Conservation (phyloP, 2,888 invertebrate genomes). For the Alloscopus bannaensis region DNA sequence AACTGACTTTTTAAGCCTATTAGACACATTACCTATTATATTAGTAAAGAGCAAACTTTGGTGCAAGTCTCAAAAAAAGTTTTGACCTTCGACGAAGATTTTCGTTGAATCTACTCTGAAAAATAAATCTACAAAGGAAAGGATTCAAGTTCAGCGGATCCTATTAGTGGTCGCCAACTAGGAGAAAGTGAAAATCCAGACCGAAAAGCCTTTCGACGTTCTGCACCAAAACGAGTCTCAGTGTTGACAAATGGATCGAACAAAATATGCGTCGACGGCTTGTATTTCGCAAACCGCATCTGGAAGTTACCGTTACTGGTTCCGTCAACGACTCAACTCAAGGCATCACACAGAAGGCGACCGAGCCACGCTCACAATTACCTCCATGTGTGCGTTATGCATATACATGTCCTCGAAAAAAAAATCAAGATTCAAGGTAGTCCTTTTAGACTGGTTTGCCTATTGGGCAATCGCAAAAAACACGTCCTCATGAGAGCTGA, state of each 20-base stretch:
- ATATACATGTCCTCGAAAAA: conserved; percentile 27
- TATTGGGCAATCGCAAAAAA: conserved; percentile 7
- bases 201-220: neutral
- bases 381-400: neutral
- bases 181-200: neutral
- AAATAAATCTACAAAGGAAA: conserved; percentile 10
- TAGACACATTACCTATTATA: no score
- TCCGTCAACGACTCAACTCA: no score
- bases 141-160: conserved; percentile 6
- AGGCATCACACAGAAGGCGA: no score
- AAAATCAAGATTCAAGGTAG: conserved; percentile 30
- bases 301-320: no score
- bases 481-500: neutral
- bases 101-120: conserved; percentile 20
- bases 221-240: no score
- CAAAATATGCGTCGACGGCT: no score
- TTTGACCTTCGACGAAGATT: conserved; percentile 27
- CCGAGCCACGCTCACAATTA: no score
- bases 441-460: conserved; percentile 6
- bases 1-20: no score
- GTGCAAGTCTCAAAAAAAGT: conserved; percentile 11
- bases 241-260: no score
- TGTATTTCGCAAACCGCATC: no score
- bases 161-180: conserved; percentile 13
- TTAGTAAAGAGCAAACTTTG: conserved; percentile 13